A percentile compares a stretch with the other conserved stretches of the same genome.
These are phyloP conservation scores for Lophura nycthemera DNA, from an alignment of 2,113 vertebrate genomes.

Conservation along the genomic window DNA sequence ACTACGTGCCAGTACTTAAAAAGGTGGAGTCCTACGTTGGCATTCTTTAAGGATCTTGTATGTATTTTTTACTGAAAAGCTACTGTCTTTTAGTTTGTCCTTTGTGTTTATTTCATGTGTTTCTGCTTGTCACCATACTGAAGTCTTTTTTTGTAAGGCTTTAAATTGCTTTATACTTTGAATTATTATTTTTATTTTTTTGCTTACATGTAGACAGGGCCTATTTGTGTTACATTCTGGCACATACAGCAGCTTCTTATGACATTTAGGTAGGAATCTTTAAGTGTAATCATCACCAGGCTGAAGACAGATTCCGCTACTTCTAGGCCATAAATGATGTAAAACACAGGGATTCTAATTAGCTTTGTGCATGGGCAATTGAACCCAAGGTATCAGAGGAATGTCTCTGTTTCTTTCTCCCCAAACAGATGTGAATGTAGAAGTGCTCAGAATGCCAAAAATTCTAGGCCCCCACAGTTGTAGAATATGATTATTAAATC, in stretches of 20 bases:
- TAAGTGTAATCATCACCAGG: background rate
- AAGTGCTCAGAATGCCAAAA: background rate
- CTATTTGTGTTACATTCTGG: background rate
- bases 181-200: background rate
- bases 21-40: background rate
- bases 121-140: background rate
- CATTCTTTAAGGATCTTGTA: background rate
- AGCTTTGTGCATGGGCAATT: background rate
- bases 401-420: background rate
- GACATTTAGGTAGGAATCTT: background rate
- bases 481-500: background rate
- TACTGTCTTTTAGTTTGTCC: background rate
- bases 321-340: background rate
- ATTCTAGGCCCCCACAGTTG: background rate
- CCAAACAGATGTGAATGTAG: background rate
- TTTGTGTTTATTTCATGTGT: background rate
- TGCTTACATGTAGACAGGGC: background rate
- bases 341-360: background rate
- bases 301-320: background rate
- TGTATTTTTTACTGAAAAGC: background rate
- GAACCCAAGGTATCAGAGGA: background rate
- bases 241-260: background rate
- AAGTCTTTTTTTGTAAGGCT: background rate
- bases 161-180: background rate
- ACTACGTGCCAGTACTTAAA: background rate